Base-by-base conservation (phyloP, 2,888 invertebrate species). In the Phengaris arion region DNA sequence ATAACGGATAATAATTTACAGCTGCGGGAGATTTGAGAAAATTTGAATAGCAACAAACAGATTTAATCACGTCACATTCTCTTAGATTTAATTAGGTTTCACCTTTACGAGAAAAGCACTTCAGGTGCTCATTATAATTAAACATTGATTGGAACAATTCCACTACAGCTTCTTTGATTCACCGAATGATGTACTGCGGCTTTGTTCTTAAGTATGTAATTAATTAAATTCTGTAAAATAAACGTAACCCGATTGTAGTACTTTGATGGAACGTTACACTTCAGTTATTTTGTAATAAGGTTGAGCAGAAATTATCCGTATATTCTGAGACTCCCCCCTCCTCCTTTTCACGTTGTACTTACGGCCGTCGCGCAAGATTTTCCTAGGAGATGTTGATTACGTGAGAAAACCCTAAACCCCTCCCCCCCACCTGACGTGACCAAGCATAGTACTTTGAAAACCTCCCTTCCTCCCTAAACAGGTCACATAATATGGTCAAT, bases 61-160 rank as follows among this genome's bases (percentile, higher is more conserved):
- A 80, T 83, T 83, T 82, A 83, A 85, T 85, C 79, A 81, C 76
- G 79, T 78, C 79, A 79, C 78, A 80, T 82, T 83, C 82, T 81
- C 80, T 55, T 76, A 76, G 81, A 81, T 81, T 81, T 80, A 81
- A 81, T 81, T 81, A 80, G 78, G 78, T 75, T 78, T 77, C 78
- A 80, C 78, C 76, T 77, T 80, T 75, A 76, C 78, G 48, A 54
- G 48, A 76, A 75, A 76, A 72, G 22, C 54, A 45, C 54, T 72
- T 13, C 54, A 68, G 73, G 59, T 76, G 73, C 74, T 77, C 76
- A 75, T 76, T 72, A 52, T 72, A 72, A 72, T 72, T 52, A 72
- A 72, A 54, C 52, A 72, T 72, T 52, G 72, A 72, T 72, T 72
- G 13, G 12, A 52, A 51, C 70, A 51, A 22, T 22, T 52, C 52